These are phyloP conservation scores for Sciurus carolinensis DNA, from an alignment of 2,797 vertebrate species.

Conservation along the genomic window DNA sequence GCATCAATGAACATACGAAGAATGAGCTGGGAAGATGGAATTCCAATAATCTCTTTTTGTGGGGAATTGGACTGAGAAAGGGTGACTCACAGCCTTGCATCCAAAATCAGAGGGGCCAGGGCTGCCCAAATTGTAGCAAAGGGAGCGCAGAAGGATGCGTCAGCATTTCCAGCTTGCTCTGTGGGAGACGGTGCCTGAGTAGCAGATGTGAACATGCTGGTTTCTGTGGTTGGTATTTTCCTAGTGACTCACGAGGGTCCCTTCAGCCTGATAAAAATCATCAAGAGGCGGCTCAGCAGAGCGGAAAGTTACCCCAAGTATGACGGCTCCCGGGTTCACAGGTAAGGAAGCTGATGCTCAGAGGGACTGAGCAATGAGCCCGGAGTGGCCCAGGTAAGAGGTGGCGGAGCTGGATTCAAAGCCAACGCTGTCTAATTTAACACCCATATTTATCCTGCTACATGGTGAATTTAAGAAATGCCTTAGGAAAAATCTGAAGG, in stretches of 20 bases:
- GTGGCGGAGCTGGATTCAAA: not conserved
- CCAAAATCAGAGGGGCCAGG: not conserved
- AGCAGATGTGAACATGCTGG: conserved; percentile 64
- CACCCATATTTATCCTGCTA: not conserved
- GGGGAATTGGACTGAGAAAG: not conserved
- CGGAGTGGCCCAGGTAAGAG: not conserved
- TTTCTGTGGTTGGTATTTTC: conserved; percentile 77
- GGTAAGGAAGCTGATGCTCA: not conserved
- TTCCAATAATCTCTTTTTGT: not conserved
- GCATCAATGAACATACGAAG: not conserved
- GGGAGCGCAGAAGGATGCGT: not conserved
- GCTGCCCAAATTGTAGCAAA: conserved; percentile 10
- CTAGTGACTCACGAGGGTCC: conserved; percentile 75
- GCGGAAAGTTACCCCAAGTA: not conserved
- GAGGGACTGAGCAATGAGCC: not conserved
- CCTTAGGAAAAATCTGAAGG: not conserved
- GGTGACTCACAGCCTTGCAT: conserved; percentile 67
- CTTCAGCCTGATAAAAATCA: conserved; percentile 32
- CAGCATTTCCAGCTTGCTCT: conserved; percentile 65
- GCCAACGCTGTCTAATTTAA: not conserved
- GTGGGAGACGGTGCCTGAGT: conserved; percentile 36
- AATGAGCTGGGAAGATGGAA: conserved; percentile 18
- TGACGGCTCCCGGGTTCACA: not conserved
- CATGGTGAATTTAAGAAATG: not conserved
- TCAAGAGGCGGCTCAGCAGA: not conserved